Base-by-base conservation (phyloP, 1,140 invertebrate genomes). In the Drosophila neocordata region DNA sequence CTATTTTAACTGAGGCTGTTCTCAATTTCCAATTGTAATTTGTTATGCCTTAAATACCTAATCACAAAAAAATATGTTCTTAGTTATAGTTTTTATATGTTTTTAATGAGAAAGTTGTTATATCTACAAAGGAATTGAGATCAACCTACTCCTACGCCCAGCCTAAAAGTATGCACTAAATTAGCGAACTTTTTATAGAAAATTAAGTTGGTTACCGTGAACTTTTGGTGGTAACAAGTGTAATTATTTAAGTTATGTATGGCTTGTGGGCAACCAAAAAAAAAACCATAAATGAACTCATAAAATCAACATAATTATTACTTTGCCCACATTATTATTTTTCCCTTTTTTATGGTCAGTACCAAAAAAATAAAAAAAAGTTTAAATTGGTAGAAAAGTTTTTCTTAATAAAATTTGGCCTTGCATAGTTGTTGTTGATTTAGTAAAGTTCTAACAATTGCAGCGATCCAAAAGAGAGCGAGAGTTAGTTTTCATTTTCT, bases 111-210 rank as follows among this genome's bases (percentile, higher is more conserved):
- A 4, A 31, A 31, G 27, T 31, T 31, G 15, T 2, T 20, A 3
- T 4, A 48, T 18, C 18, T 20, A 2, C 1, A 15, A 48, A 18
- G 15, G 41, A 48, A 48, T 48, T 48, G 15, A 48, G 41, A 48
- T 20, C 41, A 48, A 20, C 41, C 8, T 18, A 20, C 18, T 15
- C 13, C 15, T 20, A 11, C 9, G 41, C 13, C 15, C 18, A 20
- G 41, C 41, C 41, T 48, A 48, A 48, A 48, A 48, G 41, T 48
- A 48, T 48, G 41, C 41, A 48, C 41, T 48, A 48, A 48, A 48
- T 20, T 48, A 48, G 41, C 15, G 18, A 48, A 48, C 41, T 48
- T 18, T 48, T 48, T 9, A 20, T 18, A 11, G 41, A 48, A 48
- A 35, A 7, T 31, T 31, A 24, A 24, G 22, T 31, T 31, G 27